Evolutionary conservation across 2,797 vertebrate genomes (phyloP).

Genomic region (Catamblyrhynchus diadema): DNA sequence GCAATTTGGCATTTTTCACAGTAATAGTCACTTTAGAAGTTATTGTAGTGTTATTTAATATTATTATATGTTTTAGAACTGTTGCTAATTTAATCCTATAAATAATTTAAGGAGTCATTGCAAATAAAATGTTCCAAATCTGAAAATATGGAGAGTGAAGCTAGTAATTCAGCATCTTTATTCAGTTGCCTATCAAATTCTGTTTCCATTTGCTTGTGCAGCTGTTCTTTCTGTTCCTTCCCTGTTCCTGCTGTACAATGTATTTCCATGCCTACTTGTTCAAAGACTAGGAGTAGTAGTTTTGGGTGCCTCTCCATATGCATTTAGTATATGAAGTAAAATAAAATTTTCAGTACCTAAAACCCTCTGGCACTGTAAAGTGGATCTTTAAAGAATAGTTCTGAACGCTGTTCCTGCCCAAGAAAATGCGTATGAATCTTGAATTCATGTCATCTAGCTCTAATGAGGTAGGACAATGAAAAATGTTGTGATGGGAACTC

Average conservation of each 20-base stretch:
- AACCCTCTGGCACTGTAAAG: not conserved
- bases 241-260: not conserved
- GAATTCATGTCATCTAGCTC: not conserved
- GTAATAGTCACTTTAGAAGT: not conserved
- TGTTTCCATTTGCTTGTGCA: not conserved
- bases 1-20: not conserved
- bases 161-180: not conserved
- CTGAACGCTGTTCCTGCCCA: not conserved
- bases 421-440: not conserved
- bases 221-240: not conserved
- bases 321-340: not conserved
- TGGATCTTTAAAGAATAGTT: not conserved
- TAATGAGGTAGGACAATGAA: conserved; percentile 14
- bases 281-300: not conserved
- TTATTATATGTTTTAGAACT: not conserved
- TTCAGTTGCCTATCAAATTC: not conserved
- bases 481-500: not conserved
- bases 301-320: not conserved
- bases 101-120: not conserved
- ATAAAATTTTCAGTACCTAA: not conserved
- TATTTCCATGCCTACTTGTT: not conserved
- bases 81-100: not conserved
- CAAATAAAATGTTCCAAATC: not conserved
- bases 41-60: not conserved
- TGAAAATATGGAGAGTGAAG: not conserved